phyloP scores from a whole-genome alignment of 2,797 vertebrate genomes.

The Sebastes melanostomus region DNA sequence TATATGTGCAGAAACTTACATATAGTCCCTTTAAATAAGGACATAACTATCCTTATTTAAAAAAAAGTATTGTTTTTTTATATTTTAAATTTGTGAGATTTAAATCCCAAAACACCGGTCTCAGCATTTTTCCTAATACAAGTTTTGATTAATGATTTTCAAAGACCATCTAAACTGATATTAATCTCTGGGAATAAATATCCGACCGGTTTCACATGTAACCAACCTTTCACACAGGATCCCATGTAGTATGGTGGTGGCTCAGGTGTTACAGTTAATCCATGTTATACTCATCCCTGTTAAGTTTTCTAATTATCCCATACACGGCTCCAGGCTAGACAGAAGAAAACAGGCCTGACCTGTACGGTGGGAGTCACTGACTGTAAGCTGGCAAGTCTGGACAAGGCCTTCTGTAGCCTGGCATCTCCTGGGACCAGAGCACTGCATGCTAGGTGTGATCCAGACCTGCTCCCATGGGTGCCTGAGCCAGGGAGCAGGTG shows the following conservation, averaged over 20 bases:
- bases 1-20: no score
- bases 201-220: constrained; percentile 5
- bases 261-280: constrained; percentile 69
- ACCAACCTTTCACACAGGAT: neutral
- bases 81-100: neutral
- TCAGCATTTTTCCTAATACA: neutral
- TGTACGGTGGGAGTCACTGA: constrained; percentile 71
- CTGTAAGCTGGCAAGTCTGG: constrained; percentile 77
- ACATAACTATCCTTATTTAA: no score
- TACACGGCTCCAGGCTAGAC: constrained; percentile 56
- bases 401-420: constrained; percentile 65
- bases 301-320: constrained; percentile 72
- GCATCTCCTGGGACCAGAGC: constrained; percentile 48
- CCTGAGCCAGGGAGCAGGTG: constrained; percentile 63
- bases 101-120: neutral
- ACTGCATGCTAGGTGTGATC: constrained; percentile 52
- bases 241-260: neutral
- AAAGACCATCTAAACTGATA: neutral
- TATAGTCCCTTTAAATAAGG: no score
- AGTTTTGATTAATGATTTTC: neutral
- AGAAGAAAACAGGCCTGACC: constrained; percentile 76
- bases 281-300: constrained; percentile 51
- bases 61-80: neutral
- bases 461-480: constrained; percentile 52
- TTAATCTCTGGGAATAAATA: neutral